Conservation (phyloP, 2,113 vertebrate genomes). For the Syngnathoides biaculeatus region DNA sequence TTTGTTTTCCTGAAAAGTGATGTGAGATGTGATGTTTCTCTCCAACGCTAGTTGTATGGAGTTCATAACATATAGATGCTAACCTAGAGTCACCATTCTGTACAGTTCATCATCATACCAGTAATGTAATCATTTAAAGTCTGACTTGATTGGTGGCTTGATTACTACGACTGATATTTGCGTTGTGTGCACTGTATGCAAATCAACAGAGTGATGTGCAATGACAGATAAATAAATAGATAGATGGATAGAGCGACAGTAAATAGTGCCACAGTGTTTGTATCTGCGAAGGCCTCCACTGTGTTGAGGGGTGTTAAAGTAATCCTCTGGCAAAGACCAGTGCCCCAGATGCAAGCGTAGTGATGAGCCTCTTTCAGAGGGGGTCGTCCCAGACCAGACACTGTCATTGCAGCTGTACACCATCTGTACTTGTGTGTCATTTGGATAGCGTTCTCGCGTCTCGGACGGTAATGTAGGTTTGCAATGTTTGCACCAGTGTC, state of each 20-base stretch:
- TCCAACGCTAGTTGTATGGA: background rate
- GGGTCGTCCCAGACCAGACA: slow-evolving; percentile 17
- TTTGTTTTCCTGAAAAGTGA: too few species aligned
- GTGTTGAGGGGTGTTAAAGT: slow-evolving; percentile 39
- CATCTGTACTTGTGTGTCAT: slow-evolving; percentile 36
- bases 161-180: too few species aligned
- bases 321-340: slow-evolving; percentile 62
- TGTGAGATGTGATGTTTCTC: too few species aligned
- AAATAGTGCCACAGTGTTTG: slow-evolving; percentile 12
- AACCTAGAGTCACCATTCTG: too few species aligned
- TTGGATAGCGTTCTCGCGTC: slow-evolving; percentile 12
- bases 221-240: background rate
- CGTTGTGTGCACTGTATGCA: too few species aligned
- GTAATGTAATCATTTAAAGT: too few species aligned
- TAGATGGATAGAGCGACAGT: background rate
- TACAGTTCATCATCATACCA: too few species aligned
- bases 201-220: too few species aligned
- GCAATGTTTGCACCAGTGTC: slow-evolving; percentile 8
- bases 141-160: too few species aligned
- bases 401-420: slow-evolving; percentile 44
- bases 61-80: background rate
- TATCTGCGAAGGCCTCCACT: slow-evolving; percentile 57
- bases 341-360: slow-evolving; percentile 52
- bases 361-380: slow-evolving; percentile 46
- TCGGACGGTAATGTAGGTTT: background rate